Conservation (phyloP, 2,797 vertebrate genomes). For the Harpagifer antarcticus region DNA sequence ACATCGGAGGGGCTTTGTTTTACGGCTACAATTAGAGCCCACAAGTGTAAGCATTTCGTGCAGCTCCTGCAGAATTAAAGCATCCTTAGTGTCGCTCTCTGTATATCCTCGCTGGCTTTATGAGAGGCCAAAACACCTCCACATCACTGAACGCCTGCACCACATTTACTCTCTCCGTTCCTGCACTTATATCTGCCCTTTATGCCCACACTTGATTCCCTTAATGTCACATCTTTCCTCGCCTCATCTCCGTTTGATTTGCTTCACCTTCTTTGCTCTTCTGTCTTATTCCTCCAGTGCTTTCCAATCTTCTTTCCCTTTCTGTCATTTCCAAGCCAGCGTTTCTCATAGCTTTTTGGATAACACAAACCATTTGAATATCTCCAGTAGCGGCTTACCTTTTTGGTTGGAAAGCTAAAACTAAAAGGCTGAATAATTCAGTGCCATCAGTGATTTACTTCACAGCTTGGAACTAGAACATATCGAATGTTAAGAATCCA, state of each 20-base stretch:
- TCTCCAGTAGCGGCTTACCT: no score
- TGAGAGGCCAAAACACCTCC: slow-evolving; percentile 39
- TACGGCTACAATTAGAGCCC: slow-evolving; percentile 54
- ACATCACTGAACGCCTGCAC: slow-evolving; percentile 6
- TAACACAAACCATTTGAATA: no score
- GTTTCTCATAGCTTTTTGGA: no score
- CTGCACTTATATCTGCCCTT: slow-evolving; percentile 6
- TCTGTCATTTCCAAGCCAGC: no score
- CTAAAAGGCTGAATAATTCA: no score
- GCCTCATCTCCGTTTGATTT: neutral
- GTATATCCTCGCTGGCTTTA: slow-evolving; percentile 47
- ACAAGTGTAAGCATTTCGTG: slow-evolving; percentile 58
- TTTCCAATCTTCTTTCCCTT: neutral
- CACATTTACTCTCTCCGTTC: neutral
- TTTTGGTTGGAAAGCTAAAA: no score
- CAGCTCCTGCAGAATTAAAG: slow-evolving; percentile 75
- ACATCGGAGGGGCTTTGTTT: slow-evolving; percentile 37
- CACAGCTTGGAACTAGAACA: no score
- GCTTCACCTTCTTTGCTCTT: no score
- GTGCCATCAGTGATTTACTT: no score
- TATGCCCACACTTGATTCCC: neutral
- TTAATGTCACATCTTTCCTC: neutral
- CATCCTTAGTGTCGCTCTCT: slow-evolving; percentile 54
- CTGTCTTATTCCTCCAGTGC: no score
- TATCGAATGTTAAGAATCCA: no score